phyloP scores from a whole-genome alignment of 1,140 invertebrate genomes.

The Temnothorax nylanderi region DNA sequence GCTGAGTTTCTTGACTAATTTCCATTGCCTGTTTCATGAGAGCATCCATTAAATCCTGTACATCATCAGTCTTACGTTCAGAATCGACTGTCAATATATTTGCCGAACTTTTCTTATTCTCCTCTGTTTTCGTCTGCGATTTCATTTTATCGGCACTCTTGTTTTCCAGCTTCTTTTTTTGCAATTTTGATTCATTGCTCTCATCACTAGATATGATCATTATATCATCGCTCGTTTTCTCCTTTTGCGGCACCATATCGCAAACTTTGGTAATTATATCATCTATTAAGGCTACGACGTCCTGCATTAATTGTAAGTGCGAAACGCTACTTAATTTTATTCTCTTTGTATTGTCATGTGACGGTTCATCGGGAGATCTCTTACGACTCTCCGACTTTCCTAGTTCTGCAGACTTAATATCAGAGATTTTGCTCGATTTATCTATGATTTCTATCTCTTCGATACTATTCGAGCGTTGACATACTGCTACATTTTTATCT shows the following conservation, averaged over 20 bases:
- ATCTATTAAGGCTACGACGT: slow-evolving; percentile 83
- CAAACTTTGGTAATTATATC: slow-evolving; percentile 83
- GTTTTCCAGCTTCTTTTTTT: slow-evolving; percentile 45
- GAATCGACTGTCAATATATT: slow-evolving; percentile 24
- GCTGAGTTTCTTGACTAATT: slow-evolving; percentile 72
- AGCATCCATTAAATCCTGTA: slow-evolving; percentile 85
- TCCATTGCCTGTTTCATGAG: slow-evolving; percentile 85
- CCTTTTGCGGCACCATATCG: slow-evolving; percentile 73
- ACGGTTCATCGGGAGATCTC: slow-evolving; percentile 64
- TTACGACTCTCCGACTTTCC: slow-evolving; percentile 69
- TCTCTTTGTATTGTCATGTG: slow-evolving; percentile 74
- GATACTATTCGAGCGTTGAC: slow-evolving; percentile 73
- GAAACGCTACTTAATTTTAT: slow-evolving; percentile 79
- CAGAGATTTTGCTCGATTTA: slow-evolving; percentile 65
- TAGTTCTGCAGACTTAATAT: slow-evolving; percentile 32
- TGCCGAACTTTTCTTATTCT: slow-evolving; percentile 33
- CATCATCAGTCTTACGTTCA: slow-evolving; percentile 76
- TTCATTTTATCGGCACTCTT: slow-evolving; percentile 52
- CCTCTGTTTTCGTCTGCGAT: slow-evolving; percentile 22
- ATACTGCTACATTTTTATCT: slow-evolving; percentile 60
- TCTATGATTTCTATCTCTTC: slow-evolving; percentile 77
- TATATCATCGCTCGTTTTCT: slow-evolving; percentile 72
- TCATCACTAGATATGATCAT: slow-evolving; percentile 82
- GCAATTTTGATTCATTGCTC: slow-evolving; percentile 74
- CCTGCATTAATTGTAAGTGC: slow-evolving; percentile 83